Evolutionary conservation across 2,888 invertebrate genomes (phyloP).

Genomic region (Branchipolynoe longqiensis): DNA sequence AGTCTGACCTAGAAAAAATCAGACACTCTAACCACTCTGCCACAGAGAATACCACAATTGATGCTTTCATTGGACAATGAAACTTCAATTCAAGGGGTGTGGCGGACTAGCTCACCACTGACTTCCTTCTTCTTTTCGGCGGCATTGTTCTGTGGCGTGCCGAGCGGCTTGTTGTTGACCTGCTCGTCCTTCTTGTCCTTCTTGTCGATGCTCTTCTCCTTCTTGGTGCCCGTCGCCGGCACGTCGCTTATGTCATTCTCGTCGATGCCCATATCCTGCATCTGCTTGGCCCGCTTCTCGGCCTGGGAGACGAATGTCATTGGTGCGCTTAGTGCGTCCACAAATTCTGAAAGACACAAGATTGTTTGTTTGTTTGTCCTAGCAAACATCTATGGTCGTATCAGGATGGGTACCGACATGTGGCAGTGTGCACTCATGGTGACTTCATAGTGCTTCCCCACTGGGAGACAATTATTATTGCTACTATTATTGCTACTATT

Average conservation of each 20-base stretch:
- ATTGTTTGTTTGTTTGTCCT: too few species aligned
- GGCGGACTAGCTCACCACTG: background rate
- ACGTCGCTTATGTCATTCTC: constrained; percentile 80
- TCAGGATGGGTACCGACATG: too few species aligned
- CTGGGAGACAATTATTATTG: too few species aligned
- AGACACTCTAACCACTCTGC: too few species aligned
- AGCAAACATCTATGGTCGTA: too few species aligned
- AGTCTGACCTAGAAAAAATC: too few species aligned
- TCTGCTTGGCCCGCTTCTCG: constrained; percentile 88
- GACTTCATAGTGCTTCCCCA: too few species aligned
- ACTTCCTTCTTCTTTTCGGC: constrained; percentile 59
- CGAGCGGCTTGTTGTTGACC: constrained; percentile 53
- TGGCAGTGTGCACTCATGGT: too few species aligned
- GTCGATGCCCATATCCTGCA: constrained; percentile 95
- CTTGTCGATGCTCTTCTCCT: constrained; percentile 31
- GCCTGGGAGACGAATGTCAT: constrained; percentile 86
- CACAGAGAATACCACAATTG: too few species aligned
- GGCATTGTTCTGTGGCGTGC: constrained; percentile 37
- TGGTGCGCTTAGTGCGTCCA: constrained; percentile 98
- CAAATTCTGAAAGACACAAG: constrained; percentile 91
- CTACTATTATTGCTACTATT: too few species aligned
- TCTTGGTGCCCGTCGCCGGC: constrained; percentile 65
- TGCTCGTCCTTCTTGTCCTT: constrained; percentile 6
- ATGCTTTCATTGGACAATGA: too few species aligned
- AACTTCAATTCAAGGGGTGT: too few species aligned